Evolutionary conservation across 2,888 invertebrate species (phyloP), one percentile per base, ranked within the genome.

Genomic region (Meghimatium bilineatum): DNA sequence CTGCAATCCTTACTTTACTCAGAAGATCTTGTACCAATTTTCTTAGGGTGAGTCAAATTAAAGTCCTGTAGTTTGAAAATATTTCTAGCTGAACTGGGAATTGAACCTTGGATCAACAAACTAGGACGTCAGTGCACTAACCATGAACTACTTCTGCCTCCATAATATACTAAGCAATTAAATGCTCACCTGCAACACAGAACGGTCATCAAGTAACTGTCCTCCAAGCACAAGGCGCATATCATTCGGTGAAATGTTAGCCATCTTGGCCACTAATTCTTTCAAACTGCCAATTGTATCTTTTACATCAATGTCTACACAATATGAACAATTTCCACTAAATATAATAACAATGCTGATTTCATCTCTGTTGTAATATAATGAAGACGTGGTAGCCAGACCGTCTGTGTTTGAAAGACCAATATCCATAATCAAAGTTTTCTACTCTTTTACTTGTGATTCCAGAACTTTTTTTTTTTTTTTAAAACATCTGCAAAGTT

Each of bases 161-260:
- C 44, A 44, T 5, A 8, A 44, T 56, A 20, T 17, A 23, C 56
- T 6, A 17, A 56, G 20, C 56, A 14, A 72, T 26, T 5, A 56
- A 60, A 38, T 44, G 60, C 80, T 71, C 23, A 89, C 89, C 87
- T 87, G 80, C 29, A 88, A 69, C 1, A 74, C 76, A 32, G 82
- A 52, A 67, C 83, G 72, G 83, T 90, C 87, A 34, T 80, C 76
- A 38, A 90, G 80, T 29, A 88, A 63, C 75, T 82, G 85, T 29
- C 90, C 90, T 49, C 86, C 87, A 74, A 90, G 83, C 44, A 90
- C 87, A 26, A 90, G 72, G 44, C 87, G 86, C 32, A 90, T 78
- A 72, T 87, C 83, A 5, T 80, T 77, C 17, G 85, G 29, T 26
- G 85, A 67, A 23, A 88, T 71, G n/a, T 84, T 80, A 26, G 86